Base-by-base conservation (phyloP, 2,113 vertebrate species). In the Neotragus moschatus region DNA sequence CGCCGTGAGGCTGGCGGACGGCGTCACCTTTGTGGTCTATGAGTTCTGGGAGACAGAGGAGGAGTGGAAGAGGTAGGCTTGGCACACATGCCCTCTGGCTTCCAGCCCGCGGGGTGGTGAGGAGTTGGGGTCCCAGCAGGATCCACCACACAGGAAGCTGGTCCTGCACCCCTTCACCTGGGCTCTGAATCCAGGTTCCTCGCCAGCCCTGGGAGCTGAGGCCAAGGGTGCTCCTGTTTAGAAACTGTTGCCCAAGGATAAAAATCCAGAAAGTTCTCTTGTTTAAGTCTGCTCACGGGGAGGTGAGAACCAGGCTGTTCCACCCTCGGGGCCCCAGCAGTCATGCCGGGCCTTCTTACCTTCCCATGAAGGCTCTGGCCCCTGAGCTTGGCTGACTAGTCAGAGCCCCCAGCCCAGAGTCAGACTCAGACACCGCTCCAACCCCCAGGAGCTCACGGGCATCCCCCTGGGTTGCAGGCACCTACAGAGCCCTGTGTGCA, bases 21-120 rank as follows among this genome's bases (percentile, higher is more conserved):
- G 99, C 30, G 93, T 99, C 91, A 99, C 99, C 97, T 99, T 99
- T 25, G 99, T 99, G 7, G 84, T 99, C 91, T 99, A 99, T 0
- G 99, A 99, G 98, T 99, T 99, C 98, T 99, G 99, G 99, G 99
- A 99, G 87, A 99, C 99, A 0, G 99, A 99, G 92, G 99, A 99
- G 43, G 99, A 99, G 79, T 99, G 99, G 99, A 99, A 99, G 98
- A 99, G 99, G 99, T 99, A 95, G 96, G 97, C 79, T 7, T 3
- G 6, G 47, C 66, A 23, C 49, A 13, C 30, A 0, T 0, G 21
- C 10, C 28, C 53, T 7, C 81, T 19, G 0, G 33, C 23, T 7
- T 73, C 30, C 49, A 1, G 36, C 56, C 87, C 17, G 9, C 0
- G 45, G 0, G 45, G 26, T 14, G 26, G 58, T 16, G 9, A 15